Evolutionary conservation across 2,113 vertebrate genomes (phyloP).

Genomic region (Ia io): DNA sequence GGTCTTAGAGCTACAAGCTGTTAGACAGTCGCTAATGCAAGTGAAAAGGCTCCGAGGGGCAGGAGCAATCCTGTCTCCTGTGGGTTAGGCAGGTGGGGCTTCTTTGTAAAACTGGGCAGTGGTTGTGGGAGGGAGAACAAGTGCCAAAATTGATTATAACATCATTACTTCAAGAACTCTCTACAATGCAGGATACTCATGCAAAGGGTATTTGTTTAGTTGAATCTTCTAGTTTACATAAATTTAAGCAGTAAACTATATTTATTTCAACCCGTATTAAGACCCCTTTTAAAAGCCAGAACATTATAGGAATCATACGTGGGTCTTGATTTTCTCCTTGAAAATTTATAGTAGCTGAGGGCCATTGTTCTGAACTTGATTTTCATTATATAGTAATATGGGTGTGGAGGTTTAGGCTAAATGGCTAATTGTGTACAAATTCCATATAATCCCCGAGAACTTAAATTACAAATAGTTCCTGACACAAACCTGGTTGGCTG

Average conservation of each 20-base stretch:
- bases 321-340: neutral
- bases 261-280: neutral
- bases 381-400: neutral
- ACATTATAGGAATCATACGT: neutral
- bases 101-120: neutral
- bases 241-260: neutral
- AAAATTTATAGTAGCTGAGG: neutral
- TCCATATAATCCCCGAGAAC: neutral
- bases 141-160: neutral
- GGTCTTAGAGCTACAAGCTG: neutral
- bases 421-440: neutral
- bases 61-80: rapidly evolving
- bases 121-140: neutral
- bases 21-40: neutral
- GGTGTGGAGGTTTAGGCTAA: neutral
- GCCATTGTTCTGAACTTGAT: neutral
- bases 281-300: neutral
- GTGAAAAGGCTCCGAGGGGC: neutral
- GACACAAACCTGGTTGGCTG: neutral
- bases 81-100: neutral
- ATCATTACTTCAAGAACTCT: neutral
- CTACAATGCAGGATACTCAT: neutral
- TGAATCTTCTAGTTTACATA: neutral
- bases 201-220: neutral
- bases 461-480: neutral